phyloP scores from a whole-genome alignment of 2,113 vertebrate genomes.

The Odontesthes bonariensis region DNA sequence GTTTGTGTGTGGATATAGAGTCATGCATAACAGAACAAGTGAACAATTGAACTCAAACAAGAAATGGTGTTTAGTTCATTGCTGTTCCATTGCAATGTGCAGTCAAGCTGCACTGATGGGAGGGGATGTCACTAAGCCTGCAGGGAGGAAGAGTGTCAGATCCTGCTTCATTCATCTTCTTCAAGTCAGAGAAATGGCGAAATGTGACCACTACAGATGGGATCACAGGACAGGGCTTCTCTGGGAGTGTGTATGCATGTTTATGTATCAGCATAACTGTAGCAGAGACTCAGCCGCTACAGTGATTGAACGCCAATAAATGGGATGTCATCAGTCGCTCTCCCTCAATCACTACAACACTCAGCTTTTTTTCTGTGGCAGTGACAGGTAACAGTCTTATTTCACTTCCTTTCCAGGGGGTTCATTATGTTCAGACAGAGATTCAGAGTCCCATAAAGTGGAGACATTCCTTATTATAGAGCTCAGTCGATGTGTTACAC shows the following conservation, averaged over 20 bases:
- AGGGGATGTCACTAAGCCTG: conserved; percentile 22
- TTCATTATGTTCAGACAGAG: conserved; percentile 52
- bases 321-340: conserved; percentile 17
- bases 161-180: conserved; percentile 42
- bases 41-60: conserved; percentile 22
- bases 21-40: conserved; percentile 31
- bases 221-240: conserved; percentile 5
- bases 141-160: background rate
- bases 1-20: conserved; percentile 3
- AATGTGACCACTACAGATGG: conserved; percentile 10
- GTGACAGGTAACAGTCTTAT: conserved; percentile 40
- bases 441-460: conserved; percentile 45
- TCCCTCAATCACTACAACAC: conserved; percentile 28
- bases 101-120: conserved; percentile 28
- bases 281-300: conserved; percentile 33
- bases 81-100: conserved; percentile 23
- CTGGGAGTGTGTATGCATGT: conserved; percentile 20
- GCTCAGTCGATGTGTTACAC: conserved; percentile 20
- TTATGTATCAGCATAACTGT: conserved; percentile 11
- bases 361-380: conserved; percentile 17
- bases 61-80: conserved; percentile 25
- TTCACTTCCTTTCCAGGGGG: conserved; percentile 54
- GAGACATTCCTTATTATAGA: conserved; percentile 31
- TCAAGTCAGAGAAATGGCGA: conserved; percentile 8
- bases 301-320: conserved; percentile 46